Evolutionary conservation across 2,797 vertebrate genomes (phyloP), one percentile per base, ranked within the genome.

Genomic region (Pantherophis alleghaniensis): DNA sequence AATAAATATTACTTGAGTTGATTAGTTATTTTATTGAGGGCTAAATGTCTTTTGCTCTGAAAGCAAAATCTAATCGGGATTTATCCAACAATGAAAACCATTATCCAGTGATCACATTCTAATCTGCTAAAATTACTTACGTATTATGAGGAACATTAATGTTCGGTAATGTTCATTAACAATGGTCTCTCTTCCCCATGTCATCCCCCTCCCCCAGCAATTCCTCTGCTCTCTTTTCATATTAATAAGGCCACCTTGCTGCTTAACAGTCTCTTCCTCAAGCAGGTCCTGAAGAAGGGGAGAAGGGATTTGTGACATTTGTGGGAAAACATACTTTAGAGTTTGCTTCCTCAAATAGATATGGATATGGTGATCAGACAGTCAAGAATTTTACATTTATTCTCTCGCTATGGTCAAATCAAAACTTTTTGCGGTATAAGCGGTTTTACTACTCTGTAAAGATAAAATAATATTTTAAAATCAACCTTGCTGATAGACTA

Each of bases 41-140:
- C 94, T 94, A 92, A 92, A 13, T 83, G 7, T 91, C 95, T 94
- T 56, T 93, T 94, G 55, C 57, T 96, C 94, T 93, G 37, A 94
- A 96, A 88, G 32, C 57, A 91, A 95, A 93, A 94, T 91, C 74
- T 91, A 7, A 59, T 90, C 26, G 87, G 51, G 91, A 92, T 93
- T 90, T 93, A 18, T 95, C 26, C 90, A 0, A 79, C 79, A n/a
- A 0, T 93, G 4, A 59, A 92, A 14, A 92, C 26, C 47, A 18
- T 94, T 96, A 93, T 59, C 37, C 37, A 69, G 2, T 93, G 56
- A 90, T 20, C 94, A 92, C 1, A 91, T 93, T 95, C 94, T 93
- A 95, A 93, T 94, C 61, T 91, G 87, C 20, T 87, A n/a, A 93
- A 95, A 60, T 95, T n/a, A 90, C 93, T 69, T 94, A 56, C 94